Base-by-base conservation (phyloP, 2,888 invertebrate species). In the Cryptops parisi region DNA sequence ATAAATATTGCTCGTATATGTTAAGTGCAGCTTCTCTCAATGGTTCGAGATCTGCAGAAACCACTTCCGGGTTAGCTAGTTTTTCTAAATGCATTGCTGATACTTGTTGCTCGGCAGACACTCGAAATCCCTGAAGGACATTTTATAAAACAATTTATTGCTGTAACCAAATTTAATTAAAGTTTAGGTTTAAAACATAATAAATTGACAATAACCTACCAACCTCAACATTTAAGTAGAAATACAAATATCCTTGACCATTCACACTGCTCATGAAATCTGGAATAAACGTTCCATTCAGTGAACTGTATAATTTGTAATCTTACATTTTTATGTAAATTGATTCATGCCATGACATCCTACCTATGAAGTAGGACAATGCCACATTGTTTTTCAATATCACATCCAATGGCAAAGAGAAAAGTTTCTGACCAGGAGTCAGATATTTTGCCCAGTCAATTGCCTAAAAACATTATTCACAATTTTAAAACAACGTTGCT, bases 201-300 rank as follows among this genome's bases (percentile, higher is more conserved):
- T 33, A 33, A 33, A 9, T 33, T 9, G 15, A 33, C 6, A 33
- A 33, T 33, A 33, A 33, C n/a, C n/a, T n/a, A n/a, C n/a, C n/a
- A n/a, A 77, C 80, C 78, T 82, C 82, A 47, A 84, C 80, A 63
- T 84, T 84, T 49, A 86, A 70, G 65, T 84, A 84, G 66, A 84
- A 83, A 67, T 80, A 84, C 59, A 86, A 72, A 65, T 82, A 82
- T 57, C 77, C 73, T 64, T 84, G 81, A 38, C 78, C 79, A 53
- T 78, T 79, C 52, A 81, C 76, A 57, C 76, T 75, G 6, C 78
- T 78, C 72, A 84, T 78, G 63, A 79, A 85, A 66, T 86, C 74
- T 71, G 47, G 21, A 47, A 47, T 26, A 22, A 24, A 3, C 2
- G 15, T 15, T 22, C 6, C 1, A 23, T 2, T 46, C 33, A 33